Evolutionary conservation across 2,113 vertebrate species (phyloP).

Genomic region (Apteryx owenii): DNA sequence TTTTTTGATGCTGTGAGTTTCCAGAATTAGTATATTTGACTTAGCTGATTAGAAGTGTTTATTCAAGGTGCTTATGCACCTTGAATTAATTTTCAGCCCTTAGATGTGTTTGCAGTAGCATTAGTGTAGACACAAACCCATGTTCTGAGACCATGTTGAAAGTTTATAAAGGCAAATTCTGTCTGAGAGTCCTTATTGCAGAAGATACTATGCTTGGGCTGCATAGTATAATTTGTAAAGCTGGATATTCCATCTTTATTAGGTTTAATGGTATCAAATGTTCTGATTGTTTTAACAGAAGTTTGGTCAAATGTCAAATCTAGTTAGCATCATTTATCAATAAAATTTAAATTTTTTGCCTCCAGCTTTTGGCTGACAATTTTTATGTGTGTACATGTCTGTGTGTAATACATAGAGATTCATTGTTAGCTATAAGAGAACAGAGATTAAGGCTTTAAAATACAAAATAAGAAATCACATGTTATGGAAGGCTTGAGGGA

Average conservation of each 20-base stretch:
- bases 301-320: background rate
- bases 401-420: constrained; percentile 2
- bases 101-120: background rate
- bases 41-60: background rate
- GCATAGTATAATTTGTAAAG: background rate
- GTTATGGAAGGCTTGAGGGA: constrained; percentile 29
- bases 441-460: constrained; percentile 41
- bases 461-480: constrained; percentile 34
- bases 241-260: constrained; percentile 11
- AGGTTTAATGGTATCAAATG: background rate
- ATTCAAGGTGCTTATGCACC: background rate
- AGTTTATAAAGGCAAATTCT: background rate
- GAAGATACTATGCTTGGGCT: background rate
- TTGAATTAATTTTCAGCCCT: background rate
- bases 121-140: background rate
- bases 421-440: background rate
- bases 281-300: constrained; percentile 15
- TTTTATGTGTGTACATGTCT: background rate
- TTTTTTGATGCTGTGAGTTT: background rate
- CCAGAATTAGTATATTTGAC: background rate
- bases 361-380: background rate
- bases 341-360: background rate
- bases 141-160: background rate
- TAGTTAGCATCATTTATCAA: constrained; percentile 6
- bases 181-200: background rate